phyloP scores from a whole-genome alignment of 2,888 invertebrate species.

The Bugula neritina region DNA sequence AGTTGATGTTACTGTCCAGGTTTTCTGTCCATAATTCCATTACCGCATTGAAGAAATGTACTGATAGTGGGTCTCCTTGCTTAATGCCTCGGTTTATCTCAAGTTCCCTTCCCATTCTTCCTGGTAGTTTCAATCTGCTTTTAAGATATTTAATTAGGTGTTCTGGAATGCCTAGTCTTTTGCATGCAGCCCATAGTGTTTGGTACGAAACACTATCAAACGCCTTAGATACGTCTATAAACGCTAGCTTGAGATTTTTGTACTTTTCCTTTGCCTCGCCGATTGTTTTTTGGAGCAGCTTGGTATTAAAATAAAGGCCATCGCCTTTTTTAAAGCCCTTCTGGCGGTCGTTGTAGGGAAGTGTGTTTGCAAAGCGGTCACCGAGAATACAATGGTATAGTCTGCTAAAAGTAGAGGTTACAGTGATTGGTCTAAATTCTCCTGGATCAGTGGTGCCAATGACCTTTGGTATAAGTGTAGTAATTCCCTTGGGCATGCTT shows the following conservation, averaged over 20 bases:
- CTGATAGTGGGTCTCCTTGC: slow-evolving; percentile 23
- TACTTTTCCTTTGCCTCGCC: background rate
- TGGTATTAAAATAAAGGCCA: no score
- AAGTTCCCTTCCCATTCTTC: background rate
- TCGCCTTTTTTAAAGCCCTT: no score
- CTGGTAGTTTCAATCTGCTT: background rate
- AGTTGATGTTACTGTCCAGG: background rate
- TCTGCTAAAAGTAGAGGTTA: background rate
- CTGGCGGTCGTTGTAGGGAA: no score
- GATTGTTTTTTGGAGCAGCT: no score
- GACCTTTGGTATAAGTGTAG: background rate
- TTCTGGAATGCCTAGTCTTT: background rate
- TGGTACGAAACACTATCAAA: no score
- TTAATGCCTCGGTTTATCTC: background rate
- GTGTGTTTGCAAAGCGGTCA: background rate
- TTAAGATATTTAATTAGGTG: background rate
- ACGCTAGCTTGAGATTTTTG: background rate
- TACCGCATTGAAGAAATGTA: slow-evolving; percentile 11
- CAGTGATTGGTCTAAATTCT: background rate
- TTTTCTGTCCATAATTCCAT: slow-evolving; percentile 1
- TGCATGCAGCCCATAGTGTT: background rate
- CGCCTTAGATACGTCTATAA: background rate
- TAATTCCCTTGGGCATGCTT: background rate
- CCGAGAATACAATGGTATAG: background rate
- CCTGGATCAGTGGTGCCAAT: no score